Conservation (phyloP, 2,888 invertebrate species). For the Ephialtes manifestator region DNA sequence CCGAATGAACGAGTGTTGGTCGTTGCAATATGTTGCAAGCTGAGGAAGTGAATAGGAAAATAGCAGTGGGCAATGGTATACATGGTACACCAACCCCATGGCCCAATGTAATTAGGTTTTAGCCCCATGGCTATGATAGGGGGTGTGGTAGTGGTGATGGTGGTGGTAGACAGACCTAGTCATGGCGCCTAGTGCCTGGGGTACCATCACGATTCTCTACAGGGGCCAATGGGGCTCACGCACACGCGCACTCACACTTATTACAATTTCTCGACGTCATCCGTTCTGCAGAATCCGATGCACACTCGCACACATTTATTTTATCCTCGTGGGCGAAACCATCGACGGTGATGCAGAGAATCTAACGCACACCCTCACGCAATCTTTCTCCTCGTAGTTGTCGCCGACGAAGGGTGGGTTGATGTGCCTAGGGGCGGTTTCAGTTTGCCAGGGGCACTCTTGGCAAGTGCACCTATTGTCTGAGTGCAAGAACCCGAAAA, state of each 20-base stretch:
- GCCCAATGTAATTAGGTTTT: slow-evolving; percentile 84
- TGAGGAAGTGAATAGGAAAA: slow-evolving; percentile 57
- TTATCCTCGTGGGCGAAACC: slow-evolving; percentile 46
- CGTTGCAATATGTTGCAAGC: slow-evolving; percentile 80
- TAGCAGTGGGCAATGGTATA: slow-evolving; percentile 19
- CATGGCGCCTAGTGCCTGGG: slow-evolving; percentile 72
- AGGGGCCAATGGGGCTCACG: slow-evolving; percentile 52
- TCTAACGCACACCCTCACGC: slow-evolving; percentile 67
- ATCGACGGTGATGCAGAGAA: slow-evolving; percentile 53
- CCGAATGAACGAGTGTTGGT: slow-evolving; percentile 71
- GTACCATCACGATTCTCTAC: slow-evolving; percentile 68
- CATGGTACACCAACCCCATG: slow-evolving; percentile 75
- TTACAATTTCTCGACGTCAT: slow-evolving; percentile 49
- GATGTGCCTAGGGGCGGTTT: slow-evolving; percentile 79
- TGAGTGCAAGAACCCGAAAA: slow-evolving; percentile 82
- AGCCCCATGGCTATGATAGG: slow-evolving; percentile 83
- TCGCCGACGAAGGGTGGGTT: slow-evolving; percentile 73
- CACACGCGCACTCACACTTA: slow-evolving; percentile 45
- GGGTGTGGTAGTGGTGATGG: slow-evolving; percentile 68
- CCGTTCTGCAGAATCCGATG: slow-evolving; percentile 59
- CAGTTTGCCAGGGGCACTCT: slow-evolving; percentile 83
- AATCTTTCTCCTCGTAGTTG: slow-evolving; percentile 57
- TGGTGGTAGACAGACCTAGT: slow-evolving; percentile 71
- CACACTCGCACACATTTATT: slow-evolving; percentile 53
- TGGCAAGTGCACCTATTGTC: slow-evolving; percentile 84